Evolutionary conservation across 64 coral and sea anemone genomes (phyloP).

Genomic region (Trachythela sp.): DNA sequence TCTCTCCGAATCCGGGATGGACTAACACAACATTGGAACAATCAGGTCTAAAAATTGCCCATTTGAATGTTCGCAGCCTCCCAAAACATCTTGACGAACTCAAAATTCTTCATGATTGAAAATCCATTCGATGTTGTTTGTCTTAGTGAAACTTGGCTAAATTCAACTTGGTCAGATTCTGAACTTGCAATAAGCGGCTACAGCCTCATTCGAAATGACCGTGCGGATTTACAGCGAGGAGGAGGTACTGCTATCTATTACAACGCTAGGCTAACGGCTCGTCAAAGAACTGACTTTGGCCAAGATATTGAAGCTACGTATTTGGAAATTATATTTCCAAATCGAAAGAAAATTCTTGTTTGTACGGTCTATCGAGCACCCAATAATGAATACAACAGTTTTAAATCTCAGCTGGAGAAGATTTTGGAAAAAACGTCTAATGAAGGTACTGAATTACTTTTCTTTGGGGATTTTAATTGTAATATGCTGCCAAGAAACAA

Average conservation of each 20-base stretch:
- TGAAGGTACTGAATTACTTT: slow-evolving; percentile 4
- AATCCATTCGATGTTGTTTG: slow-evolving; percentile 19
- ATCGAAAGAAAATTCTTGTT: slow-evolving; percentile 27
- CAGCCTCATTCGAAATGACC: slow-evolving; percentile 29
- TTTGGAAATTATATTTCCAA: slow-evolving; percentile 19
- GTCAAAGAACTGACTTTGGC: slow-evolving; percentile 29
- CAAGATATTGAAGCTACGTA: slow-evolving; percentile 26
- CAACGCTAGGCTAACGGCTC: slow-evolving; percentile 5
- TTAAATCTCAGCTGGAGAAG: slow-evolving; percentile 29
- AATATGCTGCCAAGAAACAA: slow-evolving; percentile 24
- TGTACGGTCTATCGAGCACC: slow-evolving; percentile 33
- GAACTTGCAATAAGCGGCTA: slow-evolving; percentile 21
- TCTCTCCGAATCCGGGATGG: neutral
- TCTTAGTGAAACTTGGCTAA: slow-evolving; percentile 36
- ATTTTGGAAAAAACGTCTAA: slow-evolving; percentile 26
- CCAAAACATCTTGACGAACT: neutral
- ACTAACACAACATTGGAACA: neutral
- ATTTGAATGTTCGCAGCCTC: slow-evolving; percentile 7
- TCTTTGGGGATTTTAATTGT: slow-evolving; percentile 26
- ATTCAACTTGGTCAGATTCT: neutral
- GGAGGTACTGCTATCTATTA: slow-evolving; percentile 42
- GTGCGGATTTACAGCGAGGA: neutral
- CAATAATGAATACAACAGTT: slow-evolving; percentile 18
- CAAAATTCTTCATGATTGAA: neutral
- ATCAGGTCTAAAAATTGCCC: slow-evolving; percentile 16